These are phyloP conservation scores for Campopleginae sp. DNA, from an alignment of 2,888 invertebrate species.

Conservation along the genomic window DNA sequence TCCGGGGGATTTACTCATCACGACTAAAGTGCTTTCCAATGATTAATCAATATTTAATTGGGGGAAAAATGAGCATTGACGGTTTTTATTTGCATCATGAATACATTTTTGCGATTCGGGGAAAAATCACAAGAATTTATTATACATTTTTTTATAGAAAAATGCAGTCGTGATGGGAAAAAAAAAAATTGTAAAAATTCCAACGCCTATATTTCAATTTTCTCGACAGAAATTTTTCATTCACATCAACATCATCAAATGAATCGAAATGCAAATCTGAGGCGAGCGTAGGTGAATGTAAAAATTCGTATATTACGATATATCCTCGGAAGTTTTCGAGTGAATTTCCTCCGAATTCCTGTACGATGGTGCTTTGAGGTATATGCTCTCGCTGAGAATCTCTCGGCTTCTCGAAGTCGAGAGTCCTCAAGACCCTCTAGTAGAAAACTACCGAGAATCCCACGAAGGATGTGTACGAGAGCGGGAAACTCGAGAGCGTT, in stretches of 20 bases:
- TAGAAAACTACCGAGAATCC: conserved; percentile 43
- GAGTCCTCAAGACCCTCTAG: conserved; percentile 43
- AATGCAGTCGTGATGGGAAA: background rate
- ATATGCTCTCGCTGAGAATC: conserved; percentile 37
- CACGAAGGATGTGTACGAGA: conserved; percentile 32
- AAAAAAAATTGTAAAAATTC: background rate
- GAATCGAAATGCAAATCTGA: background rate
- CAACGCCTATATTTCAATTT: background rate
- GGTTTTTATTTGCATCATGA: background rate
- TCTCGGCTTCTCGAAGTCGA: conserved; percentile 40
- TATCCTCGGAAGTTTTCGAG: conserved; percentile 33
- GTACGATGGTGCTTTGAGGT: conserved; percentile 13
- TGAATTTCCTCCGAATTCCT: conserved; percentile 28
- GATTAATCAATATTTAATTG: background rate
- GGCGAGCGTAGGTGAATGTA: background rate
- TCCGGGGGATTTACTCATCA: background rate
- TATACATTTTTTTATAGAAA: background rate
- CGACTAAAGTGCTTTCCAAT: background rate
- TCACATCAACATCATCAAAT: background rate
- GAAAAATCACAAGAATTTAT: background rate
- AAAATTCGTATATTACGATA: background rate
- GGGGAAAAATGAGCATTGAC: background rate
- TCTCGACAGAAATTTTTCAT: background rate
- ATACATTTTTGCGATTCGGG: background rate
- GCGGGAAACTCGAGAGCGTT: conserved; percentile 30